phyloP scores from a whole-genome alignment of 2,797 vertebrate species.

The Coranthus polyacanthus region DNA sequence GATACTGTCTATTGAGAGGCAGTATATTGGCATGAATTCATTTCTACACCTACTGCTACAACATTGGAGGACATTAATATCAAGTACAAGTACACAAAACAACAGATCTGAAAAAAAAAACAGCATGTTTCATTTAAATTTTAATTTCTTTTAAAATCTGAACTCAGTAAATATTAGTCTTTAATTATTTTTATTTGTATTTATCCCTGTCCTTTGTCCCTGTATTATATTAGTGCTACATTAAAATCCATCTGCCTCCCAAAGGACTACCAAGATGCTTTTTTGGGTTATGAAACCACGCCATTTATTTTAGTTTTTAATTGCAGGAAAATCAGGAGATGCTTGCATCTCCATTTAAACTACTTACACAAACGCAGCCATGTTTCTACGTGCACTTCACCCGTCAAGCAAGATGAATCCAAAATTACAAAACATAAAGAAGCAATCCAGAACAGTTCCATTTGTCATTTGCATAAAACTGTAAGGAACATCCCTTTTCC shows the following conservation, averaged over 20 bases:
- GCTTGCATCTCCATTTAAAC: conserved; percentile 12
- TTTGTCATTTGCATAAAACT: conserved; percentile 47
- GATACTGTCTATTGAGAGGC: no score
- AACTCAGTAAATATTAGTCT: conserved; percentile 16
- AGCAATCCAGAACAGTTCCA: conserved; percentile 36
- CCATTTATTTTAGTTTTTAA: conserved; percentile 38
- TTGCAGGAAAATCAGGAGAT: conserved; percentile 17
- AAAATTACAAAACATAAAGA: conserved; percentile 37
- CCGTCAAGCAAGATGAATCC: conserved; percentile 21
- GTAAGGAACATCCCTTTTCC: conserved; percentile 45
- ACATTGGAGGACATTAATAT: no score
- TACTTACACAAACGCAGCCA: conserved; percentile 17
- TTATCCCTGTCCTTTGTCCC: no score
- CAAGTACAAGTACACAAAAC: no score
- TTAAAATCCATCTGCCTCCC: conserved; percentile 25
- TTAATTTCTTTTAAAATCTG: conserved; percentile 3
- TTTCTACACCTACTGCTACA: no score
- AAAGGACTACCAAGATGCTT: conserved; percentile 28
- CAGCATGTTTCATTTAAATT: not conserved
- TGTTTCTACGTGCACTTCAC: conserved; percentile 9
- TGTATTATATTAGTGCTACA: conserved; percentile 14
- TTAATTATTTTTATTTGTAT: conserved; percentile 18
- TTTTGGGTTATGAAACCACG: conserved; percentile 33
- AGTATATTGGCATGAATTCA: no score
- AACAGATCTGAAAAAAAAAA: no score